phyloP scores from a whole-genome alignment of 1,140 invertebrate genomes.

The Diplogasteroides magnus region DNA sequence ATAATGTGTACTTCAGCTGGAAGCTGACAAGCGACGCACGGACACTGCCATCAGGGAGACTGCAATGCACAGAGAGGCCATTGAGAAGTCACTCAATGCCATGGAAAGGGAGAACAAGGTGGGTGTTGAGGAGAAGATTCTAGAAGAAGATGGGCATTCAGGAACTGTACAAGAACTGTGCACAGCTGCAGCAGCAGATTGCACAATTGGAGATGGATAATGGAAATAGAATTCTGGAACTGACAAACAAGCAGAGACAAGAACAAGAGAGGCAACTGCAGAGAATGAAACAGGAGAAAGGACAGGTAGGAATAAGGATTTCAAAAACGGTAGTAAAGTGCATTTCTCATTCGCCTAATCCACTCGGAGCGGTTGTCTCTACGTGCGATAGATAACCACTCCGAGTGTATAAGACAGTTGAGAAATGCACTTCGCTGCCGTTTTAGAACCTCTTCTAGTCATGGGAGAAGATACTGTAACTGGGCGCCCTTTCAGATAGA shows the following conservation, averaged over 20 bases:
- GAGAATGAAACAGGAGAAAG: conserved; percentile 46
- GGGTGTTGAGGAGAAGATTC: too few relatives aligned
- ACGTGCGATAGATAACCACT: too few relatives aligned
- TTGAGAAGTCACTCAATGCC: conserved; percentile 54
- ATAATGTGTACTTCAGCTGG: conserved; percentile 38
- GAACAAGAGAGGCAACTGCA: conserved; percentile 51
- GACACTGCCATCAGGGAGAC: conserved; percentile 53
- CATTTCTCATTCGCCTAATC: too few relatives aligned
- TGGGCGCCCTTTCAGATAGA: conserved; percentile 39
- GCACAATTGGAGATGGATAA: conserved; percentile 55
- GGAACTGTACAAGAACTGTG: conserved; percentile 55
- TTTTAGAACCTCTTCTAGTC: too few relatives aligned
- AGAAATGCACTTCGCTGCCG: too few relatives aligned
- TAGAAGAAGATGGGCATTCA: too few relatives aligned
- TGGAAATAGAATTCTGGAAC: conserved; percentile 51
- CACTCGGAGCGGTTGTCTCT: too few relatives aligned
- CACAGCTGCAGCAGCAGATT: conserved; percentile 54
- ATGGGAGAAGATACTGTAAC: not conserved
- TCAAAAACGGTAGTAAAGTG: too few relatives aligned
- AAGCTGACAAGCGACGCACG: conserved; percentile 51
- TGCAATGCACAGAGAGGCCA: conserved; percentile 53
- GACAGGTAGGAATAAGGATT: conserved; percentile 35
- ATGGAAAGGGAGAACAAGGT: conserved; percentile 53
- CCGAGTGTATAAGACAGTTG: too few relatives aligned
- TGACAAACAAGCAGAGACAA: conserved; percentile 52